Evolutionary conservation across 1,140 invertebrate species (phyloP).

Genomic region (Octopus bimaculoides): DNA sequence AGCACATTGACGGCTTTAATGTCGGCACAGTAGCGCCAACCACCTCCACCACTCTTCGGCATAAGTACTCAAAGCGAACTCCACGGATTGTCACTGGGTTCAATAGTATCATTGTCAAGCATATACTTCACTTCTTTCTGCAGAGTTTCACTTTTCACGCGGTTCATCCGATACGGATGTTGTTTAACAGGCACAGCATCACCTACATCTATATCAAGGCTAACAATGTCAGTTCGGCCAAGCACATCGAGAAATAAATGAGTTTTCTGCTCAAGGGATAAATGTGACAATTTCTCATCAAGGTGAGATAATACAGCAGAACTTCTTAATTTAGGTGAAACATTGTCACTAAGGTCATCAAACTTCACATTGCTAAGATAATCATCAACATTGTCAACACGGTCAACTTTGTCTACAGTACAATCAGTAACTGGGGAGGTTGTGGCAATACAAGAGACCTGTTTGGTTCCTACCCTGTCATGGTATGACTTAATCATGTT

Average conservation of each 20-base stretch:
- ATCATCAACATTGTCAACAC: not conserved
- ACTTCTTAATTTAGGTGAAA: not conserved
- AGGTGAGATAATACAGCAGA: slow-evolving; percentile 5
- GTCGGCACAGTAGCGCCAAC: slow-evolving; percentile 21
- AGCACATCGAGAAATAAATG: not conserved
- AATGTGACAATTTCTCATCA: slow-evolving; percentile 5
- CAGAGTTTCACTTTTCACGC: slow-evolving; percentile 52
- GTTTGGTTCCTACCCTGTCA: slow-evolving; percentile 10
- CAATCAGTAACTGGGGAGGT: not conserved
- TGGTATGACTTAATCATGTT: slow-evolving; percentile 29
- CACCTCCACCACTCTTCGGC: slow-evolving; percentile 7
- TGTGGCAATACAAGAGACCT: too few species aligned
- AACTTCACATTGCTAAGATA: not conserved
- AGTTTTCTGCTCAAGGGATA: not conserved
- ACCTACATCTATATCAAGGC: slow-evolving; percentile 20
- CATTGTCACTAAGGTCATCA: not conserved
- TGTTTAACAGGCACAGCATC: slow-evolving; percentile 23
- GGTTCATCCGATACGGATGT: slow-evolving; percentile 27
- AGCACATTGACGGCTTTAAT: slow-evolving; percentile 25
- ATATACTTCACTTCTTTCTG: slow-evolving; percentile 44
- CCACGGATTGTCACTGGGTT: slow-evolving; percentile 26
- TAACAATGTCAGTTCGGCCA: slow-evolving; percentile 14
- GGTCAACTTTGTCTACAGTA: not conserved
- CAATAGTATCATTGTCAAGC: slow-evolving; percentile 27
- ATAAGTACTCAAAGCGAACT: slow-evolving; percentile 30